Percentiles rank a stretch among this genome's conserved stretches.
Evolutionary conservation across 1,140 invertebrate species (phyloP).

Genomic region (Hypsibius dujardini): DNA sequence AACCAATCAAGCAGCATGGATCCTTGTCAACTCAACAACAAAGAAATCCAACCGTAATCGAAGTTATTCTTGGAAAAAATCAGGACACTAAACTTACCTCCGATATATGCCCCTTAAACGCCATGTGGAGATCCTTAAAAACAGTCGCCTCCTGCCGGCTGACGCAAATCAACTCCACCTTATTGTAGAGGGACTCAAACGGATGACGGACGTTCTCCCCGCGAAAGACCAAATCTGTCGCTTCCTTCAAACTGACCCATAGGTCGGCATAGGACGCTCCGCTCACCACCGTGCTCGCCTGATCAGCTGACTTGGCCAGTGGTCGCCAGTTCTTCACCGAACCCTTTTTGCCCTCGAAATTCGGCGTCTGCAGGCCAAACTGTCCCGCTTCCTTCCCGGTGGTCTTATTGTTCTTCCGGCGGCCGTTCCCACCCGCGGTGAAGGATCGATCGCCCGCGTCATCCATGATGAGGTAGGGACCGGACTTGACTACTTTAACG

Average conservation of each 20-base stretch:
- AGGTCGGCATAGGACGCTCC: not conserved
- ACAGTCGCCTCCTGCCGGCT: not conserved
- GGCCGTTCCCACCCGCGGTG: not conserved
- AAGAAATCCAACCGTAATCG: too few relatives aligned
- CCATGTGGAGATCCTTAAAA: not conserved
- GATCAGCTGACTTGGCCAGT: not conserved
- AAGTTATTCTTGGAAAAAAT: too few relatives aligned
- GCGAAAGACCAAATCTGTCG: not conserved
- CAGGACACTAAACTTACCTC: too few relatives aligned
- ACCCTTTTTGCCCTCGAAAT: not conserved
- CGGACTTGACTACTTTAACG: not conserved
- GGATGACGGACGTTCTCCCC: not conserved
- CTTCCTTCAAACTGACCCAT: not conserved
- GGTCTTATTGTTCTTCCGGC: not conserved
- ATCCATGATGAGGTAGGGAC: not conserved
- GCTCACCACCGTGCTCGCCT: not conserved
- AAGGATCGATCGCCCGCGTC: not conserved
- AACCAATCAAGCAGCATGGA: too few relatives aligned
- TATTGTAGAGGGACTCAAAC: not conserved
- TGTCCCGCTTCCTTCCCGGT: not conserved
- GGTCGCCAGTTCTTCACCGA: not conserved
- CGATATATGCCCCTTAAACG: not conserved
- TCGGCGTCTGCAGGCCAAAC: constrained; percentile 7
- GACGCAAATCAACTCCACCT: not conserved
- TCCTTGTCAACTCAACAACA: too few relatives aligned